These are phyloP conservation scores for Isichthys henryi DNA, from an alignment of 2,113 vertebrate genomes.

Conservation along the genomic window DNA sequence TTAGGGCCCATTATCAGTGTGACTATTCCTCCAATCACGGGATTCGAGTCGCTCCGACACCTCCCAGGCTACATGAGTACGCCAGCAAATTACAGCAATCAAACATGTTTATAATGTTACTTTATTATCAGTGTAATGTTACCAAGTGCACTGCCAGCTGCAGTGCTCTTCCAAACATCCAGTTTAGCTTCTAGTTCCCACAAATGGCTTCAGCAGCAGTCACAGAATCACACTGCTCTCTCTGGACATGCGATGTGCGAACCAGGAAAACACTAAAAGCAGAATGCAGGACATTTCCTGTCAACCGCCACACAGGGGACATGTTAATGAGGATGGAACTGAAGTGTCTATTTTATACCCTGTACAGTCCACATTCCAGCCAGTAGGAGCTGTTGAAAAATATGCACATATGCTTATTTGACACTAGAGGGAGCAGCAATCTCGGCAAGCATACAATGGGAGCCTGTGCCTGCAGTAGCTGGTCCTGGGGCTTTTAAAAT, in stretches of 20 bases:
- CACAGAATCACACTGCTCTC: not conserved
- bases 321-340: not conserved
- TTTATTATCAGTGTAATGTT: not conserved
- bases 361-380: not conserved
- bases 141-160: not conserved
- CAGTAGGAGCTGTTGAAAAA: not conserved
- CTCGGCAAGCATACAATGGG: not conserved
- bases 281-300: not conserved
- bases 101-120: not conserved
- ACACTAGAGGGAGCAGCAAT: conserved; percentile 9
- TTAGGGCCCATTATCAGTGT: not conserved
- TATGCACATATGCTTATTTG: not conserved
- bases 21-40: not conserved
- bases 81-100: not conserved
- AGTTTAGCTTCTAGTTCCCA: not conserved
- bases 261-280: not conserved
- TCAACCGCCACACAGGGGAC: not conserved
- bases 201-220: not conserved
- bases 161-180: not conserved
- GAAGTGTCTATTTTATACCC: not conserved
- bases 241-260: not conserved
- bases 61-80: not conserved
- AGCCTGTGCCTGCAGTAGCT: not conserved
- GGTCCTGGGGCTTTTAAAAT: not conserved
- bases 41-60: not conserved